Evolutionary conservation across 2,888 invertebrate species (phyloP), one percentile per base, ranked within the genome.

Genomic region (Terebella lapidaria): DNA sequence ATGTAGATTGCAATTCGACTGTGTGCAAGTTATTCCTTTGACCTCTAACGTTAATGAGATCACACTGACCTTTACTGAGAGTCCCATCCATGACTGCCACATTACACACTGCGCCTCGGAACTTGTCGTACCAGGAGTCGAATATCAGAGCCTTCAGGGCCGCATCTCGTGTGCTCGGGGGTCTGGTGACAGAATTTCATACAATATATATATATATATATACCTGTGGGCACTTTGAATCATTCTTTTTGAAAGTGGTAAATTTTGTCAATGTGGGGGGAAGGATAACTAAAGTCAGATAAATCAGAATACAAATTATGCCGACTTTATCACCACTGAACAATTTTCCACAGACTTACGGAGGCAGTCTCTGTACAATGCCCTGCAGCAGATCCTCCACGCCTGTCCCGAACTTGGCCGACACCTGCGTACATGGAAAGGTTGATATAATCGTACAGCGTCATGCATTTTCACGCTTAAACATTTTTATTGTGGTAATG

Each of bases 71-170:
- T 60, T 57, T 61, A 15, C 29, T 52, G 10, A 77, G 26, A 1
- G 59, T 51, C 25, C 79, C 79, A 66, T 77, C 74, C 45, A 69
- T 63, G 2, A 79, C 65, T 30, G 75, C 74, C 20, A 78, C 59
- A 60, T 71, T 71, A 18, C 71, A 72, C 3, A 78, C 69, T 24
- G 72, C 77, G 22, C 79, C 78, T 61, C 89, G 87, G 75, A 89
- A 94, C 67, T 86, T 87, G 77, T 96, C 92, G 81, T 88, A 95
- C 90, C 92, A 94, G 59, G 92, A 92, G 76, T 97, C 97, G 81
- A 94, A 94, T 59, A 95, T 83, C 49, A 96, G 82, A 0, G 91
- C 92, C 77, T 87, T 87, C 61, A 95, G 87, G 28, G 87, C 83
- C 0, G 83, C 84, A 1, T 70, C 54, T 10, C 59, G 30, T 47